Base-by-base conservation (phyloP, 2,797 vertebrate genomes). In the Urophycis tenuis region DNA sequence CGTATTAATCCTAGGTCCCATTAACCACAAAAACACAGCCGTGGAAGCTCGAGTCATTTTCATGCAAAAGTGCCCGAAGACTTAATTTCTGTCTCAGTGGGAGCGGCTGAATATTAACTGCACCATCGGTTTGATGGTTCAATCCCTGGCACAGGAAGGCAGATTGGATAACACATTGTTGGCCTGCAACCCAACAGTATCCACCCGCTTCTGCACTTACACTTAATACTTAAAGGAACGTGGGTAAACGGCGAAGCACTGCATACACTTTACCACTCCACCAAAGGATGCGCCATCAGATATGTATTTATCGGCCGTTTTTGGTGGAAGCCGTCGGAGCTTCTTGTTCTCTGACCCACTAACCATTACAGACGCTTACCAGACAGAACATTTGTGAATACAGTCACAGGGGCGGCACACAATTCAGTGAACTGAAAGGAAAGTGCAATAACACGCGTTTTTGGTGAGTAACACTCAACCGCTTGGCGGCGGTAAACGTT, bases 111-210 rank as follows among this genome's bases (percentile, higher is more conserved):
- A 64, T 64, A 64, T 64, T 29, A 64, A 64, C n/a, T 29, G 60
- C 60, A 14, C 60, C 60, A 29, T 64, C 2, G 60, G 60, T 64
- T 64, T 64, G 60, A 64, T 4, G 79, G 80, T 80, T 83, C 80
- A 76, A 82, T 83, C 75, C 77, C 76, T 83, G 80, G 80, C 69
- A 69, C 76, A 32, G 75, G 76, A n/a, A 33, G 45, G 45, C 79
- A 31, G 73, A 74, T 33, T 72, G 75, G 30, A 64, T 71, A 60
- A 77, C 73, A 75, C 86, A 77, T 82, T 77, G 80, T 83, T 41
- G 79, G 75, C 76, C 75, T 78, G 83, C 79, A 77, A 79, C 35
- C 78, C 30, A 22, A 31, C 19, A 22, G 30, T 69, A 67, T 8
- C 60, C 15, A 14, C 15, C 39, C 39, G 60, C 60, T 12, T 29